Conservation (phyloP, 2,888 invertebrate genomes). For the Cistogaster globosa region DNA sequence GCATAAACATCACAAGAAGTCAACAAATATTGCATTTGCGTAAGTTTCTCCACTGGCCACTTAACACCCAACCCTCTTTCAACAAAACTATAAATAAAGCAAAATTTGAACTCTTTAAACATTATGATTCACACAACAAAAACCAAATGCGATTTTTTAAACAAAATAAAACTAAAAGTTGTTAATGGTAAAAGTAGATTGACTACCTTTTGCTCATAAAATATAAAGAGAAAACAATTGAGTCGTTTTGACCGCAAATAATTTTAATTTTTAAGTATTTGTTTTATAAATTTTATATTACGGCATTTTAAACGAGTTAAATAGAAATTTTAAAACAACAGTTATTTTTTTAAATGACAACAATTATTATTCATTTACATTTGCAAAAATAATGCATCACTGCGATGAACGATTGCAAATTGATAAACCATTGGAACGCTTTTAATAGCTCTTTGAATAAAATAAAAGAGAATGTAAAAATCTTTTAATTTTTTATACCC, state of each 20-base stretch:
- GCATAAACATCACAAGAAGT: conserved; percentile 43
- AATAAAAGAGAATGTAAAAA: too few relatives aligned
- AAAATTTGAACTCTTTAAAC: too few relatives aligned
- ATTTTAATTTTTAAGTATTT: neutral
- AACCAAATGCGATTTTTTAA: too few relatives aligned
- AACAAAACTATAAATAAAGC: neutral
- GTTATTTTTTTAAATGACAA: neutral
- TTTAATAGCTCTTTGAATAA: too few relatives aligned
- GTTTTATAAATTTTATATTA: neutral
- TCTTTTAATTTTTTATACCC: too few relatives aligned
- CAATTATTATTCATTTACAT: neutral
- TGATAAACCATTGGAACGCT: too few relatives aligned
- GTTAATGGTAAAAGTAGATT: conserved; percentile 2
- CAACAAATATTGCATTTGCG: conserved; percentile 18
- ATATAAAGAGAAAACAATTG: neutral
- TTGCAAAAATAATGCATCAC: neutral
- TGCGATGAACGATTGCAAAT: too few relatives aligned
- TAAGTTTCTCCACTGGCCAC: conserved; percentile 7
- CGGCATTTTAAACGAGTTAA: neutral
- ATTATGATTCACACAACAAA: too few relatives aligned
- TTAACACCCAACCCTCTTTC: conserved; percentile 25
- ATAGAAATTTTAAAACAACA: neutral
- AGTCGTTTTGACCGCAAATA: neutral
- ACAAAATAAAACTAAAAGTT: neutral
- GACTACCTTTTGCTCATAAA: conserved; percentile 2